These are phyloP conservation scores for Hyposoter dolosus DNA, from an alignment of 2,888 invertebrate species.

Conservation along the genomic window DNA sequence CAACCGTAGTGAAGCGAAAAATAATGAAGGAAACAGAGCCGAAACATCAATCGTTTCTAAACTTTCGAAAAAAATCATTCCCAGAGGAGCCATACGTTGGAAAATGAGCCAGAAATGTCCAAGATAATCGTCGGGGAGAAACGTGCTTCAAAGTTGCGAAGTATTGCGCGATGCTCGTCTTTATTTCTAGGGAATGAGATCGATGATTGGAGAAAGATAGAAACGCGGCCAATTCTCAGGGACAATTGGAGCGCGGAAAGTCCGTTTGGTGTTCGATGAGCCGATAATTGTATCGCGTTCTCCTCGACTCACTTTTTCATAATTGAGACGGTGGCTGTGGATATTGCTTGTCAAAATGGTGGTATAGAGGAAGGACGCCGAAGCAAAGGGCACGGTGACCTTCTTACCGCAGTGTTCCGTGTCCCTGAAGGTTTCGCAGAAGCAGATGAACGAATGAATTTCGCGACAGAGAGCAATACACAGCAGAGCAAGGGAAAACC, in stretches of 20 bases:
- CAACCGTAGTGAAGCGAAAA: background rate
- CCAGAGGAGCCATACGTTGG: background rate
- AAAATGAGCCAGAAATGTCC: background rate
- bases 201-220: constrained; percentile 44
- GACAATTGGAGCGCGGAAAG: constrained; percentile 77
- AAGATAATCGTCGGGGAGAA: background rate
- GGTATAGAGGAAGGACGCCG: background rate
- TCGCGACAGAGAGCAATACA: constrained; percentile 23
- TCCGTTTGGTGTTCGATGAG: constrained; percentile 76
- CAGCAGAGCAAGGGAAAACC: background rate
- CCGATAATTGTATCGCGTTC: constrained; percentile 69
- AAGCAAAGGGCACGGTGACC: background rate
- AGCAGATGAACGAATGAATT: constrained; percentile 1
- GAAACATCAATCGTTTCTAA: background rate
- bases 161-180: background rate
- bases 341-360: constrained; percentile 29
- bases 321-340: constrained; percentile 9
- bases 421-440: background rate
- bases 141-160: background rate
- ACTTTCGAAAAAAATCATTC: background rate
- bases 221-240: constrained; percentile 37
- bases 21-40: constrained; percentile 7
- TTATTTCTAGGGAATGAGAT: constrained; percentile 31
- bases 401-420: background rate
- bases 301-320: constrained; percentile 74